Evolutionary conservation across 2,797 vertebrate genomes (phyloP), one percentile per base, ranked within the genome.

Genomic region (Eulemur albifrons): DNA sequence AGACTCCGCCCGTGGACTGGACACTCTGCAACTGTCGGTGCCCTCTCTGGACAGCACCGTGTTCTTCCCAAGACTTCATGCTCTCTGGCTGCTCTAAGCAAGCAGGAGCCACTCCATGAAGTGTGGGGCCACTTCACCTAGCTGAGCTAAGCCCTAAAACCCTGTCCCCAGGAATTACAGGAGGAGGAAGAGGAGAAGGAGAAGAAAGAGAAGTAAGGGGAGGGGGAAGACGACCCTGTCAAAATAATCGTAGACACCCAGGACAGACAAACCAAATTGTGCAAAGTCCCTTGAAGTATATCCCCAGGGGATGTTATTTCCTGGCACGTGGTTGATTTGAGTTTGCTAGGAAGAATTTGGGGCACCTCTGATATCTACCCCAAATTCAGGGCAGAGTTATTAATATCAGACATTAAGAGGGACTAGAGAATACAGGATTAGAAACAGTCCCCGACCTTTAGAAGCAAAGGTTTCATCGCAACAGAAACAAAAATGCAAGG

Each of bases 311-410:
- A 48, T 8, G 25, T 75, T 43, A 32, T n/a, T n/a, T 61, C n/a
- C 45, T 81, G 59, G 27, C 20, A 69, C 9, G 0, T 10, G 38
- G 43, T 25, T 57, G 83, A 40, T 70, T 30, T 52, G 79, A 48
- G 80, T 63, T 75, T 48, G 17, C 38, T 30, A 25, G 79, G 59
- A 80, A 92, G 40, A 67, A 59, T 38, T 20, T 27, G 13, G 43
- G 43, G 35, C 2, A 30, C 50, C 61, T 70, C 38, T 77, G 25
- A 86, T 57, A 38, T 67, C 80, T 79, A 76, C 12, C 35, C 54
- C 90, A 87, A 65, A 67, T 21, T 92, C 35, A 45, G 48, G 54
- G 48, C 67, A 88, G 80, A 93, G 89, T 87, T 80, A 67, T 6
- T 38, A 67, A 88, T 80, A 67, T 6, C 25, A 67, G 90, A 80